Percentiles rank a stretch among this genome's conserved stretches.
phyloP scores from a whole-genome alignment of 92 coral and sea anemone genomes.

The Blastomussa wellsi region DNA sequence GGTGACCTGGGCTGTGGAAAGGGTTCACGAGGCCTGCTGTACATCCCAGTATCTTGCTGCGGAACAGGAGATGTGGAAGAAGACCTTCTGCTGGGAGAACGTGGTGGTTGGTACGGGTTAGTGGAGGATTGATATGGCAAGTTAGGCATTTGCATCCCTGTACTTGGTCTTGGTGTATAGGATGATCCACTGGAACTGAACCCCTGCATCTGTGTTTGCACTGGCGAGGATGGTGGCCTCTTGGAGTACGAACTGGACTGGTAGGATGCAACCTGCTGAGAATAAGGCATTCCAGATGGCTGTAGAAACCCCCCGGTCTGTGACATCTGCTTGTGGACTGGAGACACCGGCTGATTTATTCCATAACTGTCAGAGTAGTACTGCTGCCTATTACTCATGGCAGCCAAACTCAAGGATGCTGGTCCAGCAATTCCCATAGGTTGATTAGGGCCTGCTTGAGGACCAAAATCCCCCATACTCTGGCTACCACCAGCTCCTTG shows the following conservation, averaged over 20 bases:
- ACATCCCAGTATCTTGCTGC: conserved; percentile 59
- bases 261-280: conserved; percentile 40
- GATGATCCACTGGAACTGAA: conserved; percentile 45
- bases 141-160: conserved; percentile 56
- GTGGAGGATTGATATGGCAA: conserved; percentile 58
- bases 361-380: conserved; percentile 55
- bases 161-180: conserved; percentile 53
- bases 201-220: conserved; percentile 57
- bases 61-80: conserved; percentile 62
- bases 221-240: conserved; percentile 61
- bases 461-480: conserved; percentile 31
- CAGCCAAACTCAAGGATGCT: conserved; percentile 41
- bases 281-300: conserved; percentile 32
- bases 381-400: conserved; percentile 45
- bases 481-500: conserved; percentile 12
- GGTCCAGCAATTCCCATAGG: conserved; percentile 35
- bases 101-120: conserved; percentile 42
- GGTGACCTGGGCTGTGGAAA: conserved; percentile 50
- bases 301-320: conserved; percentile 34
- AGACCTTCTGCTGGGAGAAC: conserved; percentile 53
- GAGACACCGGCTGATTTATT: conserved; percentile 59
- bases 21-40: conserved; percentile 53
- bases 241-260: conserved; percentile 53
- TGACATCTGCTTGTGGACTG: conserved; percentile 49
- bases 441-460: conserved; percentile 29